Conservation (phyloP, 2,113 vertebrate genomes). For the Microcebus lehilahytsara region DNA sequence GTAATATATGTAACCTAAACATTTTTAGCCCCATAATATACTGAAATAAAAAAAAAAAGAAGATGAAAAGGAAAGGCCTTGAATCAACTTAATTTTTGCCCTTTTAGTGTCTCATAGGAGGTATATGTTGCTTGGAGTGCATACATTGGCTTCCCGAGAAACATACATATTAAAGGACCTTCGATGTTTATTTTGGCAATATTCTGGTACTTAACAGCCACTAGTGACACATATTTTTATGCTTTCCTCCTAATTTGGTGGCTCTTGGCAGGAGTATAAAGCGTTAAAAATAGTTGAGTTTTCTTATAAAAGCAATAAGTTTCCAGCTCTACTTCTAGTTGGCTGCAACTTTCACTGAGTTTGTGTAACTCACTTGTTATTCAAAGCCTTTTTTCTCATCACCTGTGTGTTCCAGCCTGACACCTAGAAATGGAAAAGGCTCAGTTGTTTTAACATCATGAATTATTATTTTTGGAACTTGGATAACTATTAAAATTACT, state of each 20-base stretch:
- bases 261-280: not conserved
- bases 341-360: conserved; percentile 18
- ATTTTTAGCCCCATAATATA: too few species aligned
- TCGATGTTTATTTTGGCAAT: not conserved
- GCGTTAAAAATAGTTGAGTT: not conserved
- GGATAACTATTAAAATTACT: not conserved
- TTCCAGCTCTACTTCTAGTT: not conserved
- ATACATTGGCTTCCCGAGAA: not conserved
- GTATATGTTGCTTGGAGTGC: not conserved
- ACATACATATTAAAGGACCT: not conserved
- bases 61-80: not conserved
- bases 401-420: not conserved
- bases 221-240: not conserved
- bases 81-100: not conserved
- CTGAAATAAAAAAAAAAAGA: too few species aligned
- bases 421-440: not conserved
- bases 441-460: not conserved
- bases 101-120: not conserved
- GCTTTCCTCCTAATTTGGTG: not conserved
- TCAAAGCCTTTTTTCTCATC: not conserved
- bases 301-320: not conserved
- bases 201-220: conserved; percentile 12
- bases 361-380: not conserved
- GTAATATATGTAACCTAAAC: too few species aligned
- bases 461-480: conserved; percentile 13